Evolutionary conservation across 2,113 vertebrate species (phyloP), one percentile per base, ranked within the genome.

Genomic region (Ptychochromis oligacanthus): DNA sequence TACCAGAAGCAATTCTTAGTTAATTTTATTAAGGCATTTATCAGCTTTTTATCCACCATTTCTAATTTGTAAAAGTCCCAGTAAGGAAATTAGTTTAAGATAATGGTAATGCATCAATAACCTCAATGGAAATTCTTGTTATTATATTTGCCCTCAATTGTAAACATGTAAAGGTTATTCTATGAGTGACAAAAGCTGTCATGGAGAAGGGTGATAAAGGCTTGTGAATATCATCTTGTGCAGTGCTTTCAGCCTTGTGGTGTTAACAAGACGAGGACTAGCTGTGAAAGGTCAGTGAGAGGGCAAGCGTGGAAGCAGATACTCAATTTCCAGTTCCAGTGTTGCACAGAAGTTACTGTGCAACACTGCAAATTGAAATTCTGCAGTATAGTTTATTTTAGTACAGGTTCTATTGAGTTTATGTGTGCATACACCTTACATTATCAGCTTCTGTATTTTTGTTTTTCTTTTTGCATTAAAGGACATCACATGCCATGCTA

Each of bases 241-340:
- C 40, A 18, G 61, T 20, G 89, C 75, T 77, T 86, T 83, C 64
- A 75, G 70, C 72, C 60, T 12, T 10, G 60, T 76, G 81, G 89
- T 67, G 80, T 85, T 88, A 87, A 91, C 84, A 64, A 91, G 89
- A 82, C 82, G 26, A 85, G 18, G 65, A 59, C 56, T 54, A 24
- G 82, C 87, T 79, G 80, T 77, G 87, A 88, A 86, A 88, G 88
- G 89, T 88, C 90, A 86, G 74, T 4, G 49, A 31, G 81, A 87
- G 90, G 86, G 28, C 84, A 84, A 52, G 40, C 56, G 20, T 60
- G 78, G 86, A 83, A 58, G 34, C 22, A 76, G 76, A 86, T 76
- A 34, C 80, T 85, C 79, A 54, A 34, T 31, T 72, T 72, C 46
- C 67, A 72, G 26, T 72, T 72, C 46, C 67, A 72, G 26, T 54